Evolutionary conservation across 2,888 invertebrate species (phyloP), one percentile per base, ranked within the genome.

Genomic region (Dione vanillae): DNA sequence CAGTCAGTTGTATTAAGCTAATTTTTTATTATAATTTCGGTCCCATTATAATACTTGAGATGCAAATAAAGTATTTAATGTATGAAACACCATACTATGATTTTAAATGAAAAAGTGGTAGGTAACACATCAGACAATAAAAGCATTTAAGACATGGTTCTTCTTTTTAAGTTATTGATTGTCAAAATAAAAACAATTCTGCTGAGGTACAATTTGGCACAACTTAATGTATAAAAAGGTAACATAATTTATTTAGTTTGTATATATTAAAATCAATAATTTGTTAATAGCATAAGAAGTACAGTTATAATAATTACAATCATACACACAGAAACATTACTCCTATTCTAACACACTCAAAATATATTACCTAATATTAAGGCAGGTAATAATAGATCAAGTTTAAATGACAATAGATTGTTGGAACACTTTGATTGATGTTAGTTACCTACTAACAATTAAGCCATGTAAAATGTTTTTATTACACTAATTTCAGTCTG

Each of bases 1-100:
- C 75, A 76, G 75, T 76, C 75, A 64, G 70, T 75, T 61, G 49
- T 59, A 64, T 73, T 71, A 73, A 72, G 71, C 69, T 71, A 74
- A 75, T 54, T 72, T 70, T 72, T 72, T 74, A 70, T 72, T 70
- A 69, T 52, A 72, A 67, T 70, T 75, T 75, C 67, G 72, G 75
- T 75, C 74, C 72, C 71, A 67, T 70, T 70, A 61, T 52, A 73
- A 71, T 75, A 70, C 67, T 70, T 71, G 40, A 69, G 67, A 64
- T 64, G 66, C 58, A 66, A 62, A 65, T 68, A 61, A 58, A 62
- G 41, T 64, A 2, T 27, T 43, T 61, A 43, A 8, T 35, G 14
- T 37, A 35, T 37, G 27, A 35, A 52, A 35, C n/a, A n/a, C n/a
- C 10, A 54, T 1, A 37, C 8, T 59, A 43, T 14, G 11, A n/a